phyloP scores from a whole-genome alignment of 2,888 invertebrate species.

The Choristoneura rosaceana region DNA sequence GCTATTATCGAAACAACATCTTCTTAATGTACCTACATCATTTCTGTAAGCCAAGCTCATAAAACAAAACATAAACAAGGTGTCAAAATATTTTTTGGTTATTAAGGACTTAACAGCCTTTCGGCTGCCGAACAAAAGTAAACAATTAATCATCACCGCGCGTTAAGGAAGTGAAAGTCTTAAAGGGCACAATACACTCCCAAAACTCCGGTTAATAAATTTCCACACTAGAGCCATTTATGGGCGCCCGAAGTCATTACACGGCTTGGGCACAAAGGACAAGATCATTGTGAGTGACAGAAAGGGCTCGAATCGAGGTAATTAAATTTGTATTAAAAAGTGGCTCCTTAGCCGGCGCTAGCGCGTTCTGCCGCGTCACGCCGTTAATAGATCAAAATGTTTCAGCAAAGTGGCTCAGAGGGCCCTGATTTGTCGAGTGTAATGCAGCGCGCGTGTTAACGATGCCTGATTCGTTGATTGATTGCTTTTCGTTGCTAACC shows the following conservation, averaged over 20 bases:
- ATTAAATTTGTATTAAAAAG: slow-evolving; percentile 84
- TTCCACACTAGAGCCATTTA: slow-evolving; percentile 78
- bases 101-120: slow-evolving; percentile 40
- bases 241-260: slow-evolving; percentile 81
- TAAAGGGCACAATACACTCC: slow-evolving; percentile 69
- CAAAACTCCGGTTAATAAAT: slow-evolving; percentile 75
- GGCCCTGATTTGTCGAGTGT: slow-evolving; percentile 74
- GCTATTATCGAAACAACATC: slow-evolving; percentile 25
- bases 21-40: slow-evolving; percentile 28
- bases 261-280: slow-evolving; percentile 74
- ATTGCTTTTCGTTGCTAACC: slow-evolving; percentile 64
- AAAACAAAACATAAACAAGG: slow-evolving; percentile 38
- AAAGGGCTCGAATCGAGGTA: slow-evolving; percentile 76
- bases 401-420: slow-evolving; percentile 72
- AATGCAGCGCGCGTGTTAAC: slow-evolving; percentile 78
- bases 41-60: slow-evolving; percentile 33
- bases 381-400: slow-evolving; percentile 83
- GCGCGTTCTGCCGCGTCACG: slow-evolving; percentile 73
- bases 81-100: slow-evolving; percentile 41
- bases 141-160: slow-evolving; percentile 70
- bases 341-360: slow-evolving; percentile 77
- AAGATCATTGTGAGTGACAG: slow-evolving; percentile 74
- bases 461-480: slow-evolving; percentile 81
- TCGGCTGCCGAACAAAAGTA: slow-evolving; percentile 57
- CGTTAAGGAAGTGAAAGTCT: slow-evolving; percentile 62